Percentiles rank a stretch among this genome's conserved stretches.
These are phyloP conservation scores for Ia io DNA, from an alignment of 2,113 vertebrate species.

Conservation along the genomic window DNA sequence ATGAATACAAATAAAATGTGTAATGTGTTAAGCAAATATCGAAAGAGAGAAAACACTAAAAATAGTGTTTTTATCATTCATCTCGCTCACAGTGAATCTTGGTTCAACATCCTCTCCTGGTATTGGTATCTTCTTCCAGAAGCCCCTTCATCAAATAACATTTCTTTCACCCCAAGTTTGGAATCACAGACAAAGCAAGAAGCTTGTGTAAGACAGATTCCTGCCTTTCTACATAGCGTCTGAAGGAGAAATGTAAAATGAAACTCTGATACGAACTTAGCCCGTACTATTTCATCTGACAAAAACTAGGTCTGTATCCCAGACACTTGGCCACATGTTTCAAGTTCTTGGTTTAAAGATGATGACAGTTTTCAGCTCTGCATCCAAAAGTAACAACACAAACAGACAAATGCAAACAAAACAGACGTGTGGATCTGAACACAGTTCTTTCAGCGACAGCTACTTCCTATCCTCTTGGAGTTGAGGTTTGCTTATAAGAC, in stretches of 20 bases:
- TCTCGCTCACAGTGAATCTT: fast-evolving
- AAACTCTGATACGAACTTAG: neutral
- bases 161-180: neutral
- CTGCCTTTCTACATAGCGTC: neutral
- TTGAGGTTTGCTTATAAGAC: neutral
- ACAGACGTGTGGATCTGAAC: neutral
- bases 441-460: fast-evolving
- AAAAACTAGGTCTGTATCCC: neutral
- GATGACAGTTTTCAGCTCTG: neutral
- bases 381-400: neutral
- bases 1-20: neutral
- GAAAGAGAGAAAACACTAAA: neutral
- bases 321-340: neutral
- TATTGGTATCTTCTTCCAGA: neutral
- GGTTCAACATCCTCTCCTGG: neutral
- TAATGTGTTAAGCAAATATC: neutral
- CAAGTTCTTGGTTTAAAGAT: neutral
- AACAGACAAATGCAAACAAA: neutral
- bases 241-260: neutral
- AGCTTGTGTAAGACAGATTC: neutral
- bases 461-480: neutral
- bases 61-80: neutral
- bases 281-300: neutral
- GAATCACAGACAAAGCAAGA: neutral
- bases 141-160: neutral